Evolutionary conservation across 2,113 vertebrate species (phyloP).

Genomic region (Oncorhynchus clarkii): DNA sequence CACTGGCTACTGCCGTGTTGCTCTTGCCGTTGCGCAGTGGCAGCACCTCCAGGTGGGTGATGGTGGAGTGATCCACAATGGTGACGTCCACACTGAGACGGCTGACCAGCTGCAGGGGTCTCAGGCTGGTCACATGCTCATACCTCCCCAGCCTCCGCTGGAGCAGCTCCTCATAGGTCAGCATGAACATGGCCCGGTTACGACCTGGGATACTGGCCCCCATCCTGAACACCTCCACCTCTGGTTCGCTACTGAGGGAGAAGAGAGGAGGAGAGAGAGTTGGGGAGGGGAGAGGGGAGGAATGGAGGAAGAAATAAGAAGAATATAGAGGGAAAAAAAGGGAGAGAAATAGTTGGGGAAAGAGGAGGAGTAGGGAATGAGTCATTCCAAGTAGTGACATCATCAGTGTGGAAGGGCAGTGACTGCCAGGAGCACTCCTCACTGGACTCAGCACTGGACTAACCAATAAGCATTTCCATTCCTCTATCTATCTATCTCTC

Average conservation of each 20-base stretch:
- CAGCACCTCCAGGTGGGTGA: conserved; percentile 81
- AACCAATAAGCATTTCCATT: not conserved
- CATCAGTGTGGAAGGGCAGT: conserved; percentile 7
- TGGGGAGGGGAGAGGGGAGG: not conserved
- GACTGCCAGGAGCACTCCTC: not conserved
- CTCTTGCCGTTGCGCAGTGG: conserved; percentile 77
- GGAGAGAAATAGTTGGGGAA: not conserved
- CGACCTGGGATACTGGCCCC: conserved; percentile 81
- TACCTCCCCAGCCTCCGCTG: conserved; percentile 86
- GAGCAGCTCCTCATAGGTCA: conserved; percentile 90
- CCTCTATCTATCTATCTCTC: not conserved
- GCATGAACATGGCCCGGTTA: conserved; percentile 80
- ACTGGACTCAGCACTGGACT: no score
- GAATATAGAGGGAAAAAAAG: not conserved
- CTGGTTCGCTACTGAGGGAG: conserved; percentile 63
- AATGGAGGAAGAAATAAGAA: no score
- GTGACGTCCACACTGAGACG: conserved; percentile 83
- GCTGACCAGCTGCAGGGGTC: conserved; percentile 90
- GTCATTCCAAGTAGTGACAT: conserved; percentile 36
- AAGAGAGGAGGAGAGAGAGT: conserved; percentile 7
- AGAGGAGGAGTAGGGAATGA: not conserved
- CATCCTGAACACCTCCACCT: conserved; percentile 80
- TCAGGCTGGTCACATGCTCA: conserved; percentile 82
- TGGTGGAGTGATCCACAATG: conserved; percentile 79
- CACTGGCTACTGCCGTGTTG: conserved; percentile 44